phyloP scores from a whole-genome alignment of 2,113 vertebrate genomes.

The Morone chrysops region DNA sequence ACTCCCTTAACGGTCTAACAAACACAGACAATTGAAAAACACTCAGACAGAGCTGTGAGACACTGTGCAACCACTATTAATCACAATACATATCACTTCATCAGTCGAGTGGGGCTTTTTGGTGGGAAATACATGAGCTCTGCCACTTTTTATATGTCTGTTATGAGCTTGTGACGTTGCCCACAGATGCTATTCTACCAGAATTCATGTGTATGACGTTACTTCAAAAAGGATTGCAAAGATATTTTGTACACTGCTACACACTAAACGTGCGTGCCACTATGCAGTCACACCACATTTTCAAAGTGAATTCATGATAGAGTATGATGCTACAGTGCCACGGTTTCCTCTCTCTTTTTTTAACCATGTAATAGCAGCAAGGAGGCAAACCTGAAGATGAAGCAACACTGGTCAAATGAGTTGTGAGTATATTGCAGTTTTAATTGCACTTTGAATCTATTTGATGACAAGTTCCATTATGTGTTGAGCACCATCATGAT shows the following conservation, averaged over 20 bases:
- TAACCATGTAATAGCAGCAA: not conserved
- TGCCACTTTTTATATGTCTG: not conserved
- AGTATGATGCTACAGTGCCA: not conserved
- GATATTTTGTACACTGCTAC: not conserved
- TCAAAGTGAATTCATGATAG: not conserved
- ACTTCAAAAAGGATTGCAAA: not conserved
- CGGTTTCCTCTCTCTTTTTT: not conserved
- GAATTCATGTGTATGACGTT: not conserved
- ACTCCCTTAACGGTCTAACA: not conserved
- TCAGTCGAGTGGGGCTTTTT: not conserved
- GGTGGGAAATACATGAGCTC: not conserved
- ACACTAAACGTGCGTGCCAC: not conserved
- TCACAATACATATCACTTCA: constrained; percentile 27
- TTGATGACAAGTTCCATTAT: not conserved
- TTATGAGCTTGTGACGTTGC: not conserved
- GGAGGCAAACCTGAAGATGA: not conserved
- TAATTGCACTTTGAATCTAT: not conserved
- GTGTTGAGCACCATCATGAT: not conserved
- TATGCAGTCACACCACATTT: not conserved
- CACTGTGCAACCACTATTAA: not conserved
- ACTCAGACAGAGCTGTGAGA: not conserved
- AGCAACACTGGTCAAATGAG: not conserved
- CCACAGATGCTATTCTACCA: not conserved
- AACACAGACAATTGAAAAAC: constrained; percentile 12
- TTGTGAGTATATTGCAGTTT: not conserved